Evolutionary conservation across 2,888 invertebrate genomes (phyloP).

Genomic region (Brachyptera putata): DNA sequence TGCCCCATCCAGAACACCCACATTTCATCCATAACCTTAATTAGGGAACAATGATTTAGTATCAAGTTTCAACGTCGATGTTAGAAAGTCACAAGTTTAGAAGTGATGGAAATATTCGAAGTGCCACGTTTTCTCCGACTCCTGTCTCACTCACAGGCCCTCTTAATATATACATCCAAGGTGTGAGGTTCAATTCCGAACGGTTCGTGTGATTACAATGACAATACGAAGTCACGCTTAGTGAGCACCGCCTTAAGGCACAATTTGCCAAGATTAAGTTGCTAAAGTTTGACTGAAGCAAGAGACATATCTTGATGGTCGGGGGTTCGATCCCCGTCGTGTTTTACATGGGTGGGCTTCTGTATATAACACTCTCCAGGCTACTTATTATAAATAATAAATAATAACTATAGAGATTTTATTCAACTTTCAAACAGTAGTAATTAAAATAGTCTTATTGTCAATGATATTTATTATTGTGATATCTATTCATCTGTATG

Average conservation of each 20-base stretch:
- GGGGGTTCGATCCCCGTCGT: background rate
- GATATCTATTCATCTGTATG: background rate
- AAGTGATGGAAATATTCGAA: too few relatives aligned
- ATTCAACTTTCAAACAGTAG: conserved; percentile 3
- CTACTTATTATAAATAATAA: conserved; percentile 10
- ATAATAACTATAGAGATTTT: conserved; percentile 6
- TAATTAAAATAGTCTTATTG: conserved; percentile 10
- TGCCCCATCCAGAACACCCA: too few relatives aligned
- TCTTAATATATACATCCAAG: too few relatives aligned
- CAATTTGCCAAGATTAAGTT: conserved; percentile 15
- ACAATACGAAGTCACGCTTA: conserved; percentile 8
- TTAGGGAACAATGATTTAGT: too few relatives aligned
- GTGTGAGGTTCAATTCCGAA: too few relatives aligned
- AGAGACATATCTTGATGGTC: background rate
- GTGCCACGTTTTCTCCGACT: too few relatives aligned
- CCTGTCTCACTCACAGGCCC: too few relatives aligned
- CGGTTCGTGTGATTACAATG: background rate
- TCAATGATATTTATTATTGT: conserved; percentile 1
- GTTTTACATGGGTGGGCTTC: conserved; percentile 9
- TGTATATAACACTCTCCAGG: background rate
- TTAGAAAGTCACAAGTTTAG: too few relatives aligned
- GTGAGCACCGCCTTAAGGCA: conserved; percentile 5
- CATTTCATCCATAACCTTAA: too few relatives aligned
- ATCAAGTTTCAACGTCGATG: too few relatives aligned
- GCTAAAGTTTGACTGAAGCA: background rate